Conservation (phyloP, 2,888 invertebrate species). For the Cybosia mesomella region DNA sequence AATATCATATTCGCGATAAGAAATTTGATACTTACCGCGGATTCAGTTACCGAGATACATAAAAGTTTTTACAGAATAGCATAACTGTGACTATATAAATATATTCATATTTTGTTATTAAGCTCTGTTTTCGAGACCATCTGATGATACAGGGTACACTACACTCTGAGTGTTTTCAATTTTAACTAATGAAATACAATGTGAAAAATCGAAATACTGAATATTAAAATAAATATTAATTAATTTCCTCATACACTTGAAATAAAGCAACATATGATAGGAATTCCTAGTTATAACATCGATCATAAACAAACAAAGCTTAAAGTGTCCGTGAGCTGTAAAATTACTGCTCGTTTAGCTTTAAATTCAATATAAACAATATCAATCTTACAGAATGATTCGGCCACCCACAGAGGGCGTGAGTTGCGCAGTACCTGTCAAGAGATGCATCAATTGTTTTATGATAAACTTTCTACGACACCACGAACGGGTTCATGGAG, state of each 20-base stretch:
- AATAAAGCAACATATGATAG: not conserved
- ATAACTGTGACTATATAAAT: no score
- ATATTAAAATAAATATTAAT: no score
- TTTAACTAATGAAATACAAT: no score
- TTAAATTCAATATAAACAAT: slow-evolving; percentile 22
- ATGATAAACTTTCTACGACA: slow-evolving; percentile 39
- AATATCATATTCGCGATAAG: no score
- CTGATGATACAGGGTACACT: no score
- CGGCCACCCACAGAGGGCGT: slow-evolving; percentile 16
- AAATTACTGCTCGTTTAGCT: slow-evolving; percentile 5
- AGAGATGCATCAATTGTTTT: slow-evolving; percentile 38
- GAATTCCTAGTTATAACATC: not conserved
- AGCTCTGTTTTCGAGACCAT: no score
- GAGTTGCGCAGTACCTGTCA: slow-evolving; percentile 24
- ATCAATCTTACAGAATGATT: slow-evolving; percentile 35
- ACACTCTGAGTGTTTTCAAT: no score
- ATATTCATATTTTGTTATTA: no score
- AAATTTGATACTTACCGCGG: no score
- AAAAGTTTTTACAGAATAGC: no score
- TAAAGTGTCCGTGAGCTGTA: slow-evolving; percentile 24
- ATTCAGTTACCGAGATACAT: no score
- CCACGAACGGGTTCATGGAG: slow-evolving; percentile 37
- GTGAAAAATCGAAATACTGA: no score
- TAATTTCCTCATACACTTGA: not conserved
- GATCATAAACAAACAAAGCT: not conserved